Conservation (phyloP, 1,140 invertebrate species). For the Melitaea cinxia region DNA sequence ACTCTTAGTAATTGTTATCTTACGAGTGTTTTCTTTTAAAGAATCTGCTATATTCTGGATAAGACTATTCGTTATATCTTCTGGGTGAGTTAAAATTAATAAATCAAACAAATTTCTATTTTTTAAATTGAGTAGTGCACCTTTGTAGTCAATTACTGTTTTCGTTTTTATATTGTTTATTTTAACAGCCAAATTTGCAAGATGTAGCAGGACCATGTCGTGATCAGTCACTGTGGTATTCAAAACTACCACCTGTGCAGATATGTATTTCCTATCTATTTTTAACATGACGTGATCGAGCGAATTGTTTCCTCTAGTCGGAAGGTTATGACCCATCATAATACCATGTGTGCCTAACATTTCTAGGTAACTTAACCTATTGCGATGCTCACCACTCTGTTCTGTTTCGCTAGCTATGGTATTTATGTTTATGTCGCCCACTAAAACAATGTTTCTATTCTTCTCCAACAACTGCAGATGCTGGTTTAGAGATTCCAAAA, state of each 20-base stretch:
- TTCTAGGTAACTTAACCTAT: too few relatives aligned
- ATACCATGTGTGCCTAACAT: constrained; percentile 4
- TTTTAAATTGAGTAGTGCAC: neutral
- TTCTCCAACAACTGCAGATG: too few relatives aligned
- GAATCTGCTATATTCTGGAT: neutral
- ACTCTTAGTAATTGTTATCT: neutral
- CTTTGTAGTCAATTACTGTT: neutral
- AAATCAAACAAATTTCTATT: neutral
- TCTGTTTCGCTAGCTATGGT: too few relatives aligned
- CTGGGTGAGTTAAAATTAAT: neutral
- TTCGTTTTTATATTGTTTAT: neutral
- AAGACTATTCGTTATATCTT: neutral
- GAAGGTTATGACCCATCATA: constrained; percentile 1
- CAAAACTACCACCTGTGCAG: neutral
- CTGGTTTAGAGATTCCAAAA: too few relatives aligned
- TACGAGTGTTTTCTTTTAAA: neutral
- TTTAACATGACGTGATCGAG: constrained; percentile 1
- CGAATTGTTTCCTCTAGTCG: neutral
- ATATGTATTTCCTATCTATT: neutral
- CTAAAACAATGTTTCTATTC: too few relatives aligned
- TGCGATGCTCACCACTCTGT: too few relatives aligned
- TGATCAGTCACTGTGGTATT: neutral
- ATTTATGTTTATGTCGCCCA: too few relatives aligned
- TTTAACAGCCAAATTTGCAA: neutral
- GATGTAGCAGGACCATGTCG: neutral